Evolutionary conservation across 1,140 invertebrate species (phyloP).

Genomic region (Bombus ignitus): DNA sequence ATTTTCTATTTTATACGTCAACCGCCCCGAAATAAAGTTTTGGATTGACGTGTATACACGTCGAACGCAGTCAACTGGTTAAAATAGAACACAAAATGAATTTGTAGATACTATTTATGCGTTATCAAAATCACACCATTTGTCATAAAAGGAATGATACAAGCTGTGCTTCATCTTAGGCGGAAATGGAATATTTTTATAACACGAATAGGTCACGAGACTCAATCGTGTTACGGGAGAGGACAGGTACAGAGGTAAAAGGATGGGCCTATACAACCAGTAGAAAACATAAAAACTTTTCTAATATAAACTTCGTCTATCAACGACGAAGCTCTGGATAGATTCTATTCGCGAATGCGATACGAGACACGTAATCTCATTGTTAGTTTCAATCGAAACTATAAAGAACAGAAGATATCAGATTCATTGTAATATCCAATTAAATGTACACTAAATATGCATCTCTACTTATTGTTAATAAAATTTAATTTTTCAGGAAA

Average conservation of each 20-base stretch:
- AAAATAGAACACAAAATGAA: no score
- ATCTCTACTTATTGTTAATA: no score
- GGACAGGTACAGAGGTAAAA: not conserved
- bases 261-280: not conserved
- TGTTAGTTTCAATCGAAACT: slow-evolving; percentile 5
- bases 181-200: not conserved
- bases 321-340: slow-evolving; percentile 51
- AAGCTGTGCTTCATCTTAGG: not conserved
- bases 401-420: not conserved
- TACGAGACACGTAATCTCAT: slow-evolving; percentile 48
- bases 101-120: not conserved
- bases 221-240: not conserved
- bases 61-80: no score
- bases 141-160: not conserved
- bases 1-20: no score
- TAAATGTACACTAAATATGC: not conserved
- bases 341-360: slow-evolving; percentile 65
- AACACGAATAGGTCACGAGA: not conserved
- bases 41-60: no score
- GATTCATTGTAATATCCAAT: not conserved
- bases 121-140: not conserved
- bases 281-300: slow-evolving; percentile 73
- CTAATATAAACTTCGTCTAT: slow-evolving; percentile 75
- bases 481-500: no score
- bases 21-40: no score